Conservation (phyloP, 2,113 vertebrate species). For the Regulus satrapa region DNA sequence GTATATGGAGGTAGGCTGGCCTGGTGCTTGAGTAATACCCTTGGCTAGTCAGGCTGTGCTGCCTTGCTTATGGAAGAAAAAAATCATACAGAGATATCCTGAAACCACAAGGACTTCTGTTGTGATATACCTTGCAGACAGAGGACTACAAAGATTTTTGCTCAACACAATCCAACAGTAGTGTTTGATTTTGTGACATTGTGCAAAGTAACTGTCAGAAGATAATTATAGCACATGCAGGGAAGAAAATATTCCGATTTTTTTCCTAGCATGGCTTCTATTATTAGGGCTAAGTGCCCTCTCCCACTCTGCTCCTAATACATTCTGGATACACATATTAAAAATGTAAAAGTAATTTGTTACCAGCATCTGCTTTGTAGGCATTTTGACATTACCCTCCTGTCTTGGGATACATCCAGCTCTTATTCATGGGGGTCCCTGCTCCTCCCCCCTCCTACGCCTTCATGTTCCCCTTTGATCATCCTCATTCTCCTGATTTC, state of each 20-base stretch:
- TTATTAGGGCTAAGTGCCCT: not conserved
- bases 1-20: fast-evolving
- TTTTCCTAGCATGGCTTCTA: not conserved
- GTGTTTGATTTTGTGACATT: not conserved
- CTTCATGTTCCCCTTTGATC: not conserved
- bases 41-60: not conserved
- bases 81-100: not conserved
- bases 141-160: not conserved
- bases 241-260: not conserved
- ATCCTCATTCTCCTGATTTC: not conserved
- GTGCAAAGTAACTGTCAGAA: not conserved
- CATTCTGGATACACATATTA: not conserved
- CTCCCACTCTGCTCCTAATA: not conserved
- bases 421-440: not conserved
- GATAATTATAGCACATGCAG: not conserved
- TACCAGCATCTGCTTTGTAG: not conserved
- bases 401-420: not conserved
- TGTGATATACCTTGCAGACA: not conserved
- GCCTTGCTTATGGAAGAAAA: not conserved
- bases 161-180: not conserved
- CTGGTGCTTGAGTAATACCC: not conserved
- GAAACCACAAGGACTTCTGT: not conserved
- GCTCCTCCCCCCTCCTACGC: not conserved
- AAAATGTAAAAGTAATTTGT: not conserved
- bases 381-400: not conserved